Percentiles rank a stretch among this genome's conserved stretches.
Conservation (phyloP, 2,888 invertebrate genomes). For the Lithosia quadra region DNA sequence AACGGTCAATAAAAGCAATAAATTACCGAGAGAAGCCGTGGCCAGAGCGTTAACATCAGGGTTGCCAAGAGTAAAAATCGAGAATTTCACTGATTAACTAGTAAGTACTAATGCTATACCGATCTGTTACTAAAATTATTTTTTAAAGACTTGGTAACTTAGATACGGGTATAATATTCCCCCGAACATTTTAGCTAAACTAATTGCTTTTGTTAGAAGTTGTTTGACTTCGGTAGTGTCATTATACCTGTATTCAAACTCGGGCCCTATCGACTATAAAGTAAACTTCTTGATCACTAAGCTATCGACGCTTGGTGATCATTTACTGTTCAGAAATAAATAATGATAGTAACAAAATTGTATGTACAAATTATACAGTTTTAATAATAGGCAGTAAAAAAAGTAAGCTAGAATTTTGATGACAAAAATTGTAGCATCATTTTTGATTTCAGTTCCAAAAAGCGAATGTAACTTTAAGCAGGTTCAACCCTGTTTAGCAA, state of each 20-base stretch:
- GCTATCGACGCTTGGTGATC: no score
- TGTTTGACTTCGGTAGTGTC: no score
- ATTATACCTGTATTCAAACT: no score
- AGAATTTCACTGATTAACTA: slow-evolving; percentile 11
- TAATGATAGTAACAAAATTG: background rate
- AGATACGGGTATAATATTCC: no score
- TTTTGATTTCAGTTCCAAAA: slow-evolving; percentile 18
- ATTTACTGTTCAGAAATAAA: no score
- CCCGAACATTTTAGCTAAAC: no score
- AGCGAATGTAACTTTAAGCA: slow-evolving; percentile 31
- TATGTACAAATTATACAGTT: background rate
- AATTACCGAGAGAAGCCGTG: slow-evolving; percentile 56
- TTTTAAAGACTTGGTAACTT: no score
- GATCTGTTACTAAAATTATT: background rate
- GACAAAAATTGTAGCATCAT: no score
- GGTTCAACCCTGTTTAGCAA: slow-evolving; percentile 41
- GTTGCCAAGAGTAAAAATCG: slow-evolving; percentile 28
- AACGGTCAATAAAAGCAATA: slow-evolving; percentile 68
- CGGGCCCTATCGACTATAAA: no score
- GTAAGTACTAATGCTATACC: background rate
- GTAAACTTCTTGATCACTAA: no score
- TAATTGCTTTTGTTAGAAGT: no score
- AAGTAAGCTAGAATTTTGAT: background rate
- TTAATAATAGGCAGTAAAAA: background rate
- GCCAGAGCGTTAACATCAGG: slow-evolving; percentile 49